Conservation (phyloP, 2,888 invertebrate species). For the Callyntrura sp. region DNA sequence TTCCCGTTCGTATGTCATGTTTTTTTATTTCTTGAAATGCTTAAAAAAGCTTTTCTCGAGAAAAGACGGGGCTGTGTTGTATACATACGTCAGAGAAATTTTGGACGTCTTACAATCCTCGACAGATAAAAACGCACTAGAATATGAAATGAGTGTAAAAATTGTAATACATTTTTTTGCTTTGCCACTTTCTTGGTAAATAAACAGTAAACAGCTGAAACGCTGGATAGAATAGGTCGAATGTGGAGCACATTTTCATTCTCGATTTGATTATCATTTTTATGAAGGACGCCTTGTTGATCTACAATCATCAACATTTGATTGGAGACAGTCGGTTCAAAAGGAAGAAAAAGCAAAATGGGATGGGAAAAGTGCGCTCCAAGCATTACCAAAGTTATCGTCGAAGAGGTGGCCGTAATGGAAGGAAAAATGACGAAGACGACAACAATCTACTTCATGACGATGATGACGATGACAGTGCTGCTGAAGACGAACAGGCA, state of each 20-base stretch:
- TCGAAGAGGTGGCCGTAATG: conserved; percentile 30
- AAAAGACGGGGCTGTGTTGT: no score
- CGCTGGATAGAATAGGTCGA: background rate
- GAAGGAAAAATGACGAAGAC: conserved; percentile 63
- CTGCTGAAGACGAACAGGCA: conserved; percentile 16
- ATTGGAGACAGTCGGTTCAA: conserved; percentile 70
- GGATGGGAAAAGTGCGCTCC: conserved; percentile 4
- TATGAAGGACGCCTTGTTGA: conserved; percentile 88
- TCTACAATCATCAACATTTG: conserved; percentile 88
- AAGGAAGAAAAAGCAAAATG: conserved; percentile 50
- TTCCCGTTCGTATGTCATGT: conserved; percentile 4
- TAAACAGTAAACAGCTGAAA: background rate
- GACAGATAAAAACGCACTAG: no score
- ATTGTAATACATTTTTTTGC: conserved; percentile 7
- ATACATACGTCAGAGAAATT: no score
- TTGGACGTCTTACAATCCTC: no score
- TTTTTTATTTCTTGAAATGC: background rate
- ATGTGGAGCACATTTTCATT: conserved; percentile 8
- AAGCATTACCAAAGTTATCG: conserved; percentile 43
- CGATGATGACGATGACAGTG: conserved; percentile 26
- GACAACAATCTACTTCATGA: conserved; percentile 50
- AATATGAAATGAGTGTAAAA: conserved; percentile 24
- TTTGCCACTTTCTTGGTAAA: background rate
- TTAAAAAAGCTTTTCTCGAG: conserved; percentile 28
- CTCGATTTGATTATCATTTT: conserved; percentile 8